Base-by-base conservation (phyloP, 2,888 invertebrate species). In the Rhodophaea formosa region DNA sequence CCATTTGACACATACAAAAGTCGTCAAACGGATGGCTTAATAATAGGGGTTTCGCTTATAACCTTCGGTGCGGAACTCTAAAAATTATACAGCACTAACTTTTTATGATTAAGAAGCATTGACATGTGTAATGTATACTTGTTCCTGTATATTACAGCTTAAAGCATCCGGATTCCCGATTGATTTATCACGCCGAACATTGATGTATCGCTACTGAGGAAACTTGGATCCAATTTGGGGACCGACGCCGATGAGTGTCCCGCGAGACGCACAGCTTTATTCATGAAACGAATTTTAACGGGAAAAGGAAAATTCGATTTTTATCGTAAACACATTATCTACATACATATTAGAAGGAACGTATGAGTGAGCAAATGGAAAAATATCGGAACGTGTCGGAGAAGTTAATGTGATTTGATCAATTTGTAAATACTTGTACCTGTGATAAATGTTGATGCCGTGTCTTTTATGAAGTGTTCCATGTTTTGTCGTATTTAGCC, bases 181-280 rank as follows among this genome's bases (percentile, higher is more conserved):
- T 56, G 56, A 56, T 23, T n/a, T n/a, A n/a, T n/a, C n/a, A n/a
- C n/a, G n/a, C 67, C 67, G 71, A 75, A 78, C 78, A 74, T 74
- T 74, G 76, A 82, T 81, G 80, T 80, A 83, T 80, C 74, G 75
- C 66, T 71, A 75, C 79, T 72, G 75, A 80, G 76, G 73, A 80
- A 84, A 79, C 78, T 76, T 78, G 71, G 78, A 86, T 85, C 82
- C 85, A 87, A 86, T 87, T 86, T 86, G 79, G 80, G 68, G 74
- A 68, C 77, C 76, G 79, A 84, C 82, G 82, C 75, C 80, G 75
- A 80, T 80, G 83, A 82, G 79, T 76, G 77, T 82, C 86, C 84
- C 84, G 35, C 35, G 83, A 80, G 85, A 81, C 66, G 72, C 74
- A 35, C 51, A 74, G 80, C 77, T 79, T 82, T 84, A 85, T 84